phyloP scores from a whole-genome alignment of 2,113 vertebrate species.

The Trogon surrucura region DNA sequence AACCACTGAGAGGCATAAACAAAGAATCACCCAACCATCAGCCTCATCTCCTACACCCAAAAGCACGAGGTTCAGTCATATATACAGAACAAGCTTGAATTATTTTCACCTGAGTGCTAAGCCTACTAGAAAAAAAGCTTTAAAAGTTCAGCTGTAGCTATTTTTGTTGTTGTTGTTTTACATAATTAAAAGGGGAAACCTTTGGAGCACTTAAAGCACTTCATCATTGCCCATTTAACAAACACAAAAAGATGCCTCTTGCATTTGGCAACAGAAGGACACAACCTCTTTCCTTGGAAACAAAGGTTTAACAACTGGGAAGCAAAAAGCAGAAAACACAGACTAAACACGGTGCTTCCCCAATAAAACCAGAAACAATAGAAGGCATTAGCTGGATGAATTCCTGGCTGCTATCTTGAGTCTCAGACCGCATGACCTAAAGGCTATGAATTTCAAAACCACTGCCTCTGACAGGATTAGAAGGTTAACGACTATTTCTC shows the following conservation, averaged over 20 bases:
- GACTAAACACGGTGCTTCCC: neutral
- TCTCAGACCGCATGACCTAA: neutral
- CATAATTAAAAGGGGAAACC: neutral
- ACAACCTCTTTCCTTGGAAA: neutral
- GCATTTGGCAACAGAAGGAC: neutral
- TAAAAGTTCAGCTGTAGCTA: neutral
- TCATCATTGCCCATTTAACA: neutral
- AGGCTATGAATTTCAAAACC: neutral
- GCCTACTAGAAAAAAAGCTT: neutral
- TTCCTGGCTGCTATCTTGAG: neutral
- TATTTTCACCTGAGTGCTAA: neutral
- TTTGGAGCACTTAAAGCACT: neutral
- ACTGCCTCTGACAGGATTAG: neutral
- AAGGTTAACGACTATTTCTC: neutral
- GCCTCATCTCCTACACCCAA: neutral
- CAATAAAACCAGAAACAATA: neutral
- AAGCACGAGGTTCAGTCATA: neutral
- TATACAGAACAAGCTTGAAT: neutral
- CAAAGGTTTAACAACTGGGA: neutral
- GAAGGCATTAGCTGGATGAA: neutral
- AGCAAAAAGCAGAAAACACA: neutral
- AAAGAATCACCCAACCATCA: neutral
- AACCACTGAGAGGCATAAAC: neutral
- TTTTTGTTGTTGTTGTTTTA: neutral
- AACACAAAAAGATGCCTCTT: slow-evolving; percentile 16